Evolutionary conservation across 1,140 invertebrate species (phyloP).

Genomic region (Oryctes rhinoceros): DNA sequence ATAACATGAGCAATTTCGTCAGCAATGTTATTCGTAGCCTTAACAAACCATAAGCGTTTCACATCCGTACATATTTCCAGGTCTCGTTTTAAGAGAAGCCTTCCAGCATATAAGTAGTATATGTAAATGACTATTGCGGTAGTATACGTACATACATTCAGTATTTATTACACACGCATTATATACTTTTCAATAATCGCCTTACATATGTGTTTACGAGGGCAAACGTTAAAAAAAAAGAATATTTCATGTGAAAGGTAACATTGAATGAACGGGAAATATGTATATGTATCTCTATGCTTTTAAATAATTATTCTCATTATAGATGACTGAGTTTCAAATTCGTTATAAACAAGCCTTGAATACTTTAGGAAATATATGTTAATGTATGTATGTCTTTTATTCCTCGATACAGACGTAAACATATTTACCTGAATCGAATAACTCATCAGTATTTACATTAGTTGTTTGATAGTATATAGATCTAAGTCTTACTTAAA

Average conservation of each 20-base stretch:
- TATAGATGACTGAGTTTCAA: not conserved
- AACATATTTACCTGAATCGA: not conserved
- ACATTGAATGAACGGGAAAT: not conserved
- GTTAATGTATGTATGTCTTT: not conserved
- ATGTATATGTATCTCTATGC: not conserved
- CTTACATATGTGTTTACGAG: not conserved
- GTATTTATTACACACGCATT: not conserved
- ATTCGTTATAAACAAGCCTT: not conserved
- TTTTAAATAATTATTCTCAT: not conserved
- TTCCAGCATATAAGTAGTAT: not conserved
- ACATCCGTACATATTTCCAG: not conserved
- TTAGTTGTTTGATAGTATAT: not conserved
- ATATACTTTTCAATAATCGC: not conserved
- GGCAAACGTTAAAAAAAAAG: not conserved
- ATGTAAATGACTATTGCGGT: too few relatives aligned
- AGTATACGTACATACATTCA: too few relatives aligned
- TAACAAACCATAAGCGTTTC: too few relatives aligned
- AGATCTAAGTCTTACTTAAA: not conserved
- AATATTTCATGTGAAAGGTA: not conserved
- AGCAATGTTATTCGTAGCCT: not conserved
- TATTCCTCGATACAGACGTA: not conserved
- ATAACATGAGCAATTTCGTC: too few relatives aligned
- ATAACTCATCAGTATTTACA: not conserved
- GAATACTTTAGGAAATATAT: not conserved
- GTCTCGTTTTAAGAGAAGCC: not conserved